Evolutionary conservation across 2,113 vertebrate genomes (phyloP).

Genomic region (Microtus pennsylvanicus): DNA sequence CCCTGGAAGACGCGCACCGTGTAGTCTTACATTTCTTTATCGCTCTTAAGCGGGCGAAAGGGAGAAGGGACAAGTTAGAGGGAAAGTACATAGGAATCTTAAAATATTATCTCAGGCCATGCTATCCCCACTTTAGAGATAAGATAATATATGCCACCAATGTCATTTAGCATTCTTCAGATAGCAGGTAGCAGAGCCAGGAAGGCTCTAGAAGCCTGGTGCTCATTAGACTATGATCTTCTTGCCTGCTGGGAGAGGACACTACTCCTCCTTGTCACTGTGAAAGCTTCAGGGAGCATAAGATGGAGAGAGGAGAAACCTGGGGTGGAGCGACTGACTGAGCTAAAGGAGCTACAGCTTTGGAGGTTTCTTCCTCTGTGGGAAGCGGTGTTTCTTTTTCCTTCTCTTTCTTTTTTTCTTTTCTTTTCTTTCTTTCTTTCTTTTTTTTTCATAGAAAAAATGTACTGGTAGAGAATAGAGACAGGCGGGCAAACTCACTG

Average conservation of each 20-base stretch:
- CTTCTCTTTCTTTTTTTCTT: background rate
- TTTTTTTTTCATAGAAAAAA: background rate
- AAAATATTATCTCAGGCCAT: background rate
- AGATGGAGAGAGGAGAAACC: background rate
- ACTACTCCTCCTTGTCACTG: background rate
- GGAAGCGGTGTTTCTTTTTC: background rate
- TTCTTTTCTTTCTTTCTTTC: too few relatives aligned
- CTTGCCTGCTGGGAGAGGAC: background rate
- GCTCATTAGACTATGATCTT: background rate
- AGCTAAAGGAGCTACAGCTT: background rate
- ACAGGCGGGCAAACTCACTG: accelerated
- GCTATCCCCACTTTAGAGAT: background rate
- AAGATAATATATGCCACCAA: background rate
- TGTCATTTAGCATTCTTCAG: background rate
- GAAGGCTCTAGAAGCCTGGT: background rate
- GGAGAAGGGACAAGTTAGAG: background rate
- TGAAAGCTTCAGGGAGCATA: background rate
- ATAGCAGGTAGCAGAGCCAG: background rate
- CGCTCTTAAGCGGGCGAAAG: too few relatives aligned
- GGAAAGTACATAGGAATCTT: background rate
- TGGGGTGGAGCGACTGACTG: background rate
- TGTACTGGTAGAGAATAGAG: background rate
- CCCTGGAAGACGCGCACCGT: background rate
- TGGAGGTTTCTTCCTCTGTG: background rate
- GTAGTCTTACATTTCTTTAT: background rate